Percentiles rank a stretch among this genome's conserved stretches.
Evolutionary conservation across 2,888 invertebrate species (phyloP).

Genomic region (Altica lythri): DNA sequence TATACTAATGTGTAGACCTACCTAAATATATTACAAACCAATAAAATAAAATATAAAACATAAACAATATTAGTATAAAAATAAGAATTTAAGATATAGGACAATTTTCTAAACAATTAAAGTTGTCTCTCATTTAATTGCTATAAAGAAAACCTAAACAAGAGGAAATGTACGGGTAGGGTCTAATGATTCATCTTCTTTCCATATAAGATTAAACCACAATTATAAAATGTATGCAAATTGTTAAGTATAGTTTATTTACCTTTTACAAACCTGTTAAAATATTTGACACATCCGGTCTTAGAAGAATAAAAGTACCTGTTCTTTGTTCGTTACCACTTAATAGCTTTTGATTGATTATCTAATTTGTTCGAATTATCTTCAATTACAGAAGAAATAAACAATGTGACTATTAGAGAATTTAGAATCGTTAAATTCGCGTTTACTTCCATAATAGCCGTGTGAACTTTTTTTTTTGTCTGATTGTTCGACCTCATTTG

Average conservation of each 20-base stretch:
- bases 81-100: too few species aligned
- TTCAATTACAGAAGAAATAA: conserved; percentile 35
- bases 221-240: conserved; percentile 43
- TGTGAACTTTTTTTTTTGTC: conserved; percentile 30
- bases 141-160: not conserved
- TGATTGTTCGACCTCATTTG: conserved; percentile 26
- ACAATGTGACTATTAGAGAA: conserved; percentile 36
- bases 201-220: conserved; percentile 34
- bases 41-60: conserved; percentile 21
- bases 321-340: conserved; percentile 34
- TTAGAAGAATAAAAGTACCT: conserved; percentile 31
- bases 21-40: too few species aligned
- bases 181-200: conserved; percentile 37
- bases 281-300: conserved; percentile 30
- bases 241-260: conserved; percentile 31
- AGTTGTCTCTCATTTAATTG: too few species aligned
- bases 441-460: conserved; percentile 32
- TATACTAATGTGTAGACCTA: too few species aligned
- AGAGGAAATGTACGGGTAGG: conserved; percentile 28
- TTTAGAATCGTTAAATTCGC: conserved; percentile 32
- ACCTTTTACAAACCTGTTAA: conserved; percentile 25
- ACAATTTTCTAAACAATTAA: too few species aligned
- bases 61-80: too few species aligned
- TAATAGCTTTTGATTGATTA: conserved; percentile 36
- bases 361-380: conserved; percentile 36